Conservation (phyloP, 1,140 invertebrate genomes). For the Cheumatopsyche charites region DNA sequence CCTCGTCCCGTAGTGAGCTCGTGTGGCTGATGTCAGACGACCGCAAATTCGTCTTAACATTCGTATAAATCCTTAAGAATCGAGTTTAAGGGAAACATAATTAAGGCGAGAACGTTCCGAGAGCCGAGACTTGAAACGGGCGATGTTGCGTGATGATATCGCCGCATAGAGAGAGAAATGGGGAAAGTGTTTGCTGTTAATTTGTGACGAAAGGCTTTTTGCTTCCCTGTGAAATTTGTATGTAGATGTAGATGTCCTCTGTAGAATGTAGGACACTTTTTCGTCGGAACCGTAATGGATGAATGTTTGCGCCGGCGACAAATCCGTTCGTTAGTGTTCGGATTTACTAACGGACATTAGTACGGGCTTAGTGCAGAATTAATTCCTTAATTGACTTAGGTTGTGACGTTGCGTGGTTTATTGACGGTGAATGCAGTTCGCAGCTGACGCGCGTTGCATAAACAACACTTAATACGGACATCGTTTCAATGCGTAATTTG, state of each 20-base stretch:
- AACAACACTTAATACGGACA: not conserved
- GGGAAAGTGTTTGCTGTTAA: not conserved
- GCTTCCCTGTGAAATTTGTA: no score
- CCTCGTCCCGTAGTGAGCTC: not conserved
- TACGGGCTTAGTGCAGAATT: slow-evolving; percentile 6
- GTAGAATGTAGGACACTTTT: no score
- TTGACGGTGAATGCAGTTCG: slow-evolving; percentile 2
- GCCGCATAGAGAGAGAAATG: not conserved
- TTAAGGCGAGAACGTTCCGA: not conserved
- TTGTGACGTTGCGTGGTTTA: not conserved
- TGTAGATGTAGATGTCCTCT: no score
- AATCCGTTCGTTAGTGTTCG: not conserved
- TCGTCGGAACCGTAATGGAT: not conserved
- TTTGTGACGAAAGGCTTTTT: no score
- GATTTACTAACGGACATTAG: not conserved
- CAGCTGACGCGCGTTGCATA: slow-evolving; percentile 1
- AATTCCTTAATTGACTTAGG: slow-evolving; percentile 21
- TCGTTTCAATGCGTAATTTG: no score
- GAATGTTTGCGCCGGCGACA: not conserved
- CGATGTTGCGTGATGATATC: slow-evolving; percentile 3
- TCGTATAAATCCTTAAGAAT: slow-evolving; percentile 15
- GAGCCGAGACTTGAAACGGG: not conserved
- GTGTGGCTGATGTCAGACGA: not conserved
- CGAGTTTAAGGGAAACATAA: slow-evolving; percentile 11
- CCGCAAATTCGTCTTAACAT: slow-evolving; percentile 20